Evolutionary conservation across 2,113 vertebrate species (phyloP), one percentile per base, ranked within the genome.

Genomic region (Centropus unirufus): DNA sequence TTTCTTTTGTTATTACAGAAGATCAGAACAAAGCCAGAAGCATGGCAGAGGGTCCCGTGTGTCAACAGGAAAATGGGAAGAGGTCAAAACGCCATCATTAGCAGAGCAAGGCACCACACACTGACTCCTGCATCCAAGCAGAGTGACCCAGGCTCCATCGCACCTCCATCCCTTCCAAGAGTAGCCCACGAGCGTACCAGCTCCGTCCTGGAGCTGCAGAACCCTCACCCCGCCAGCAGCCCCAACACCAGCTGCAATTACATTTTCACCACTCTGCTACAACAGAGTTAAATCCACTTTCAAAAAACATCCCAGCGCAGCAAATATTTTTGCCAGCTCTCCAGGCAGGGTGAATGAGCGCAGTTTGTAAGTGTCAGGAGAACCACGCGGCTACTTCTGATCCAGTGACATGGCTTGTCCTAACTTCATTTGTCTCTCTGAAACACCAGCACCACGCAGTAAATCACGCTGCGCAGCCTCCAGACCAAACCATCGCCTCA

Each of bases 121-220:
- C 26, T 12, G 1, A 36, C 32, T 87, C 12, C 27, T 3, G 1
- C 47, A 8, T 3, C 49, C 14, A 5, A 73, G 20, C 10, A 0
- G 4, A 12, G 18, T 9, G 18, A 46, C 6, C 32, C 49, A 57
- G 17, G 32, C 44, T 0, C 12, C 12, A 39, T 76, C 49, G 7
- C 32, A 1, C 0, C 14, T 73, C 34, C 34, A 42, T 1, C 11
- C 1, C 26, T 36, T 79, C 73, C 3, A 1, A 30, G 64, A 68
- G 49, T 27, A 64, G 36, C 8, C 63, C 4, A 2, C 2, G 1
- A n/a, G 23, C 27, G 10, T 70, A 49, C 20, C 61, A 69, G 55
- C 46, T 85, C 61, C 51, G 26, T 8, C 55, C 40, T 2, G 1
- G 63, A 81, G 34, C 78, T 77, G 69, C 58, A 59, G 82, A 30